Evolutionary conservation across 2,113 vertebrate species (phyloP).

Genomic region (Nyctibius bracteatus): DNA sequence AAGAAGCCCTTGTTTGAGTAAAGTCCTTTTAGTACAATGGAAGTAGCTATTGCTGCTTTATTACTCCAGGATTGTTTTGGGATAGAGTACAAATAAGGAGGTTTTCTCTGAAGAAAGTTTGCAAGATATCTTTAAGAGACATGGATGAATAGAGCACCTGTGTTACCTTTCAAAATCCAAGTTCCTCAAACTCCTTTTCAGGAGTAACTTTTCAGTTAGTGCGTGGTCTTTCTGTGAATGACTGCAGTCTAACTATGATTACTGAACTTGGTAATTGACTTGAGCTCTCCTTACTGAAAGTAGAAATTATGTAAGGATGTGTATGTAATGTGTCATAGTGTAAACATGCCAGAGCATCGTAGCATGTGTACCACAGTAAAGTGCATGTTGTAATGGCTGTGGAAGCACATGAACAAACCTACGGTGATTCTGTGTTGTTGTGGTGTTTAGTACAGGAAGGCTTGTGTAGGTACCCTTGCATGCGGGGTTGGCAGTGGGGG

Average conservation of each 20-base stretch:
- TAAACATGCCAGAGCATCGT: not conserved
- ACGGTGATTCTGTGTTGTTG: not conserved
- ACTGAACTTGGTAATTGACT: not conserved
- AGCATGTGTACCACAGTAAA: not conserved
- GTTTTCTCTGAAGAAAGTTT: not conserved
- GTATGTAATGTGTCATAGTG: not conserved
- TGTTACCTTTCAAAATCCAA: not conserved
- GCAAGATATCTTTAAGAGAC: not conserved
- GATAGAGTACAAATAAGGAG: not conserved
- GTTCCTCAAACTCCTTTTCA: not conserved
- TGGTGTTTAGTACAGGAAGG: not conserved
- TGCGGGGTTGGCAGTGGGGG: accelerated
- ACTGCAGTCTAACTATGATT: not conserved
- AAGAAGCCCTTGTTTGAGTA: accelerated
- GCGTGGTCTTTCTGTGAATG: not conserved
- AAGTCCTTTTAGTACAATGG: not conserved
- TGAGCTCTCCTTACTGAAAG: not conserved
- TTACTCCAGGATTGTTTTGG: not conserved
- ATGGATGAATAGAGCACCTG: not conserved
- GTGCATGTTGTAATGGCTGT: not conserved
- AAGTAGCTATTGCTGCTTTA: not conserved
- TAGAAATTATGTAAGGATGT: not conserved
- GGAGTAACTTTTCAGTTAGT: not conserved
- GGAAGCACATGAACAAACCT: not conserved
- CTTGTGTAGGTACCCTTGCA: not conserved